These are phyloP conservation scores for Cyanoramphus novaezelandiae DNA, from an alignment of 2,113 vertebrate species.

Conservation along the genomic window DNA sequence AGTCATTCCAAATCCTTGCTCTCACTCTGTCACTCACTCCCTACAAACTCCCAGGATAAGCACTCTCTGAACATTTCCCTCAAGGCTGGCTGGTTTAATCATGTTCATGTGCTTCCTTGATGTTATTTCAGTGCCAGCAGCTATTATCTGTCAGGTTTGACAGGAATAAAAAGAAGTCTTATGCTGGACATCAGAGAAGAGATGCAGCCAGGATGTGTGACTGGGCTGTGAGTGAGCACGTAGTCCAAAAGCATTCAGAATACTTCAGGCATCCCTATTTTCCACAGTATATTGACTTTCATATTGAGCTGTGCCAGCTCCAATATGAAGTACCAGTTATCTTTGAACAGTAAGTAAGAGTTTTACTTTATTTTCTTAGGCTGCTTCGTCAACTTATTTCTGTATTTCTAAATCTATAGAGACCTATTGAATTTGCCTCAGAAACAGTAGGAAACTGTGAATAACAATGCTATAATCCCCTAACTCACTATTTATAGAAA, in stretches of 20 bases:
- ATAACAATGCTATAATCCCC: background rate
- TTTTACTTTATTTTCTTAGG: background rate
- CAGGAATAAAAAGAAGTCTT: background rate
- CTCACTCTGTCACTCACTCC: background rate
- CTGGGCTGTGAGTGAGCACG: background rate
- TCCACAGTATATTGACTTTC: conserved; percentile 4
- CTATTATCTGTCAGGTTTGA: background rate
- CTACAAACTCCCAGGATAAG: background rate
- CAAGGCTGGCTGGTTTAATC: background rate
- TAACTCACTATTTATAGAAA: background rate
- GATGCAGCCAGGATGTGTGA: background rate
- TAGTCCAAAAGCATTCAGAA: background rate
- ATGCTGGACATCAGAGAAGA: background rate
- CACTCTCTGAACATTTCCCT: background rate
- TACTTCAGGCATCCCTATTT: background rate
- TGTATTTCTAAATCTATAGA: background rate
- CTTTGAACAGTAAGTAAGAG: background rate
- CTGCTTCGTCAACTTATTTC: background rate
- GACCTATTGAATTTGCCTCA: background rate
- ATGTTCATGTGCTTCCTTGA: background rate
- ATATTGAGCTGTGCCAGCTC: background rate
- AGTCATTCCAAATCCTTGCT: background rate
- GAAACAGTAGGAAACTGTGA: background rate
- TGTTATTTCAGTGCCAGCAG: conserved; percentile 7
- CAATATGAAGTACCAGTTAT: background rate